Base-by-base conservation (phyloP, 2,113 vertebrate species). In the Rhinogobius similis region DNA sequence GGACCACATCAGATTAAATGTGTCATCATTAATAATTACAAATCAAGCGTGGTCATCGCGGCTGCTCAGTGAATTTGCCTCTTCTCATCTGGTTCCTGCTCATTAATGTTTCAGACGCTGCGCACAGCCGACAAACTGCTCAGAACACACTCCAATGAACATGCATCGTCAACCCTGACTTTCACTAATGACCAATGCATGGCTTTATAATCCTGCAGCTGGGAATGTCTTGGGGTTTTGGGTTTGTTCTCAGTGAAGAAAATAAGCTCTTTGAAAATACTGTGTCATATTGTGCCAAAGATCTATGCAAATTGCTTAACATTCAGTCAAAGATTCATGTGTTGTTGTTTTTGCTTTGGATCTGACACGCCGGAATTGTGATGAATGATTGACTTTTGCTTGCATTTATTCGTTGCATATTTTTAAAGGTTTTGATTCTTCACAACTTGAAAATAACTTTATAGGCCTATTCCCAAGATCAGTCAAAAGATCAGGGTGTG, bases 21-120 rank as follows among this genome's bases (percentile, higher is more conserved):
- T 83, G 81, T 86, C 70, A 71, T 70, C 59, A 67, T 86, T 66
- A 86, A 85, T 89, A 84, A 83, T 87, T 86, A 78, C 84, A 81
- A 80, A 81, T 85, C 62, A 77, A 55, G 68, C 20, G 56, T 68
- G 68, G 73, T 78, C 70, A 55, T 67, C n/a, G n/a, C 26, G 77
- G 75, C 75, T 76, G 62, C 75, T 79, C 72, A 70, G 71, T 63
- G 62, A 62, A 75, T 71, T 65, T 27, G 43, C 24, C 67, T 71
- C 73, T 39, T 53, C 62, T 79, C 70, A 66, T 79, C 70, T 78
- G 65, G 12, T 2, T 62, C 12, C 59, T 39, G 74, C 79, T 84
- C 76, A 83, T 89, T 80, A 87, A 89, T 82, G 75, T 88, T 79
- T 86, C 70, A 86, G 43, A 69, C 43, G 39, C 18, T 36, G 70